A percentile compares a stretch with the other conserved stretches of the same genome.
Conservation (phyloP, 2,888 invertebrate genomes). For the Ophion ellenae region DNA sequence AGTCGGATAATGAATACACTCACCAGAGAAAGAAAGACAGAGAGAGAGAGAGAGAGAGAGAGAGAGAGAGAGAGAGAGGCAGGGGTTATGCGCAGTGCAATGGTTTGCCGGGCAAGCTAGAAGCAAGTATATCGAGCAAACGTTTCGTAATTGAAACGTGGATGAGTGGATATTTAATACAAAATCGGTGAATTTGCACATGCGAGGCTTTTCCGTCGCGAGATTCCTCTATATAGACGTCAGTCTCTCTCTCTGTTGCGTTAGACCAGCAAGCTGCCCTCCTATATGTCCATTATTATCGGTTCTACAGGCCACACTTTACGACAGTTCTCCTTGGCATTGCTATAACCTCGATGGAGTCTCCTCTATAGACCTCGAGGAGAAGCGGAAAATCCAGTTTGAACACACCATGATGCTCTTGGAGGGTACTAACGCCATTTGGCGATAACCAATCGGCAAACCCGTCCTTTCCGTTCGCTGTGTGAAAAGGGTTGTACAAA, state of each 20-base stretch:
- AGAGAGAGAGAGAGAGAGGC: background rate
- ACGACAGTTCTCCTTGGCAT: slow-evolving; percentile 6
- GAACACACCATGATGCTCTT: slow-evolving; percentile 57
- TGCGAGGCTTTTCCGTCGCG: too few species aligned
- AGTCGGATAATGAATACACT: slow-evolving; percentile 75
- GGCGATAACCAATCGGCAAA: slow-evolving; percentile 67
- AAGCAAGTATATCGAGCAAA: slow-evolving; percentile 71
- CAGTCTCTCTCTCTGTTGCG: too few species aligned
- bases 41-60: background rate
- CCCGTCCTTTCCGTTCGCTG: slow-evolving; percentile 61
- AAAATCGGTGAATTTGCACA: too few species aligned
- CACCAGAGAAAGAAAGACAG: background rate
- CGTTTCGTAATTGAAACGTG: slow-evolving; percentile 60
- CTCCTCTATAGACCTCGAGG: background rate
- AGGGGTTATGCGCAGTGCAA: slow-evolving; percentile 6
- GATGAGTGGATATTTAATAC: background rate
- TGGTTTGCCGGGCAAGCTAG: background rate
- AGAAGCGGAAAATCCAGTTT: slow-evolving; percentile 26
- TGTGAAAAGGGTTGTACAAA: slow-evolving; percentile 50
- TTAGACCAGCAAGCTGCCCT: background rate
- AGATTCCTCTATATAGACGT: too few species aligned
- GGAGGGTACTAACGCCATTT: slow-evolving; percentile 57
- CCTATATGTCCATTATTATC: background rate
- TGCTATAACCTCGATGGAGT: slow-evolving; percentile 19
- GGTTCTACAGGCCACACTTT: background rate